Conservation (phyloP, 35 echinoderm and acorn worm species). For the Acanthaster planci region DNA sequence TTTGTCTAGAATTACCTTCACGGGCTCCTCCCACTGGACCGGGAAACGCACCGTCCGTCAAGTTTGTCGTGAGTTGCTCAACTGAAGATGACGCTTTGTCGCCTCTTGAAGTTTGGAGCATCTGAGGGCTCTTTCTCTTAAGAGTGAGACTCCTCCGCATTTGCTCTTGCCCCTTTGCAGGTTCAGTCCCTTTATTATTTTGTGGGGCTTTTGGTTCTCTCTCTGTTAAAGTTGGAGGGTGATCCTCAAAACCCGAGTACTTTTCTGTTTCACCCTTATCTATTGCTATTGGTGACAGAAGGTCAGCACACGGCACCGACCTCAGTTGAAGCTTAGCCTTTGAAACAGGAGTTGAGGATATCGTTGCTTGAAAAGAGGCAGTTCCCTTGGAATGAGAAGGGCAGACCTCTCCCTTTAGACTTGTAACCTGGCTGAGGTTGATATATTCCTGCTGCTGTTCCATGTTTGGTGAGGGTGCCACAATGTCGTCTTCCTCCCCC, state of each 20-base stretch:
- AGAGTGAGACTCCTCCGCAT: background rate
- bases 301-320: background rate
- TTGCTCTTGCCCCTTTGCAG: background rate
- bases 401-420: background rate
- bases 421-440: background rate
- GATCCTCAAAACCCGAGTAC: background rate
- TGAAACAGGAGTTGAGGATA: conserved; percentile 28
- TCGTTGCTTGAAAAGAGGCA: background rate
- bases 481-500: conserved; percentile 35
- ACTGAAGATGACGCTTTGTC: too few relatives aligned
- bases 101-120: too few relatives aligned
- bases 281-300: conserved; percentile 32
- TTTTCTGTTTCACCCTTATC: background rate
- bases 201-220: background rate
- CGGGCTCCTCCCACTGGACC: too few relatives aligned
- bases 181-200: background rate
- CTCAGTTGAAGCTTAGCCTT: background rate
- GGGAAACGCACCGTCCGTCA: too few relatives aligned
- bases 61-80: too few relatives aligned
- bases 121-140: background rate
- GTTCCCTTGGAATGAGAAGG: background rate
- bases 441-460: conserved; percentile 31
- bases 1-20: too few relatives aligned
- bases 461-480: conserved; percentile 58
- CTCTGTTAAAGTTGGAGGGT: background rate